phyloP scores from a whole-genome alignment of 2,888 invertebrate genomes.

The Kuschelorhynchus macadamiae region DNA sequence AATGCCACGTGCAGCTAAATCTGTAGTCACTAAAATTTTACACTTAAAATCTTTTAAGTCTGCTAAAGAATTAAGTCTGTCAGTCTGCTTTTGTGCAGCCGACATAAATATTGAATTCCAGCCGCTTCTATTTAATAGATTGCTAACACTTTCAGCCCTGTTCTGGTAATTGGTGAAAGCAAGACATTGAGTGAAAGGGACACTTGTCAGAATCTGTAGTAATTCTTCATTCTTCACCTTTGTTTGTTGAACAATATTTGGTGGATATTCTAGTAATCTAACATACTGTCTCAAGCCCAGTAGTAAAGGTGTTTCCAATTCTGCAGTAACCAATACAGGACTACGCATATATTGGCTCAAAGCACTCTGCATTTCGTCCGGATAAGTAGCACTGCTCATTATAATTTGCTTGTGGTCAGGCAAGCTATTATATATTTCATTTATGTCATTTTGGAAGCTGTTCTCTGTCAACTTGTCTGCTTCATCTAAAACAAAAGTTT shows the following conservation, averaged over 20 bases:
- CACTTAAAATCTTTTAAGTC: conserved; percentile 85
- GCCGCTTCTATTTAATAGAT: conserved; percentile 78
- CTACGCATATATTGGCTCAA: conserved; percentile 83
- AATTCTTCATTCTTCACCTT: conserved; percentile 77
- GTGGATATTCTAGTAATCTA: conserved; percentile 73
- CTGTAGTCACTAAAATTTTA: conserved; percentile 91
- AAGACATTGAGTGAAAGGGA: conserved; percentile 90
- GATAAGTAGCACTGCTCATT: conserved; percentile 94
- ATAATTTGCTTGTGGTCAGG: conserved; percentile 89
- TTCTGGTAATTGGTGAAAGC: conserved; percentile 92
- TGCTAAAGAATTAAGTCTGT: conserved; percentile 82
- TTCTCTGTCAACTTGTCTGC: conserved; percentile 93
- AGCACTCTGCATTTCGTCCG: conserved; percentile 79
- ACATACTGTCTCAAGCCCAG: conserved; percentile 87
- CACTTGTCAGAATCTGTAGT: conserved; percentile 76
- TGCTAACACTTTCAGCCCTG: conserved; percentile 85
- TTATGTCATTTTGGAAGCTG: conserved; percentile 83
- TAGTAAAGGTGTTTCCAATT: conserved; percentile 78
- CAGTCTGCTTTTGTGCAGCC: conserved; percentile 84
- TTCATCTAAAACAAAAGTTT: conserved; percentile 93
- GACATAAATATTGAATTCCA: conserved; percentile 85
- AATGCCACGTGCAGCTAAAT: conserved; percentile 92
- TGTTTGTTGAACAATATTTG: conserved; percentile 78
- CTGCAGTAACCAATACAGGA: conserved; percentile 83
- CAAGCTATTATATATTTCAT: conserved; percentile 81